Percentiles rank a stretch among this genome's conserved stretches.
Evolutionary conservation across 2,113 vertebrate species (phyloP).

Genomic region (Malaclemys terrapin): DNA sequence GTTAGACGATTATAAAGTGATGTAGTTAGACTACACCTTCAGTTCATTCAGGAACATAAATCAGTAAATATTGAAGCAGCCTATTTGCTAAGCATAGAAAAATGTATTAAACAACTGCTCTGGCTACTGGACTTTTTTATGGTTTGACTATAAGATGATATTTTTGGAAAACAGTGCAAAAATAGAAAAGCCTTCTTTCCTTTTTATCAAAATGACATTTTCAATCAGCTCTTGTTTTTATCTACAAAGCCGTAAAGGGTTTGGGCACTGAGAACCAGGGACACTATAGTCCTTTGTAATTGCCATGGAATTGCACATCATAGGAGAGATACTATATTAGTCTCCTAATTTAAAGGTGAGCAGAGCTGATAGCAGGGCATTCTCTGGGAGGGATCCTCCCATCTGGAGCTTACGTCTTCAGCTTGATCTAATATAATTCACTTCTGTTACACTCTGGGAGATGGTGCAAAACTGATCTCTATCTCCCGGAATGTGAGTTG

Average conservation of each 20-base stretch:
- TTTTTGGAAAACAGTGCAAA: not conserved
- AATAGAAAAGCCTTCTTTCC: not conserved
- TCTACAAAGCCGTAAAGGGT: not conserved
- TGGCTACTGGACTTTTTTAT: not conserved
- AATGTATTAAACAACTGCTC: not conserved
- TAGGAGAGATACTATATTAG: not conserved
- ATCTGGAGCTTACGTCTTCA: not conserved
- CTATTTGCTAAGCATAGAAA: not conserved
- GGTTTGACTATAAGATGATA: not conserved
- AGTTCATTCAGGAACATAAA: not conserved
- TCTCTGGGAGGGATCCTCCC: not conserved
- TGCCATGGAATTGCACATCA: not conserved
- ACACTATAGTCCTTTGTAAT: not conserved
- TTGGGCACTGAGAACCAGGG: not conserved
- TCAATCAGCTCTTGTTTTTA: fast-evolving
- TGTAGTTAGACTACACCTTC: not conserved
- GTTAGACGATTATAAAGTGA: not conserved
- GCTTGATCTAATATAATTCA: not conserved
- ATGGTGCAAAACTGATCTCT: not conserved
- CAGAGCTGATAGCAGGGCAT: not conserved
- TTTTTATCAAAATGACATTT: not conserved
- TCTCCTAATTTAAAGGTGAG: not conserved
- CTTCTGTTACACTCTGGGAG: not conserved
- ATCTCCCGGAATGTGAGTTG: not conserved
- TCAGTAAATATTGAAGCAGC: not conserved